Evolutionary conservation across 2,888 invertebrate genomes (phyloP), one percentile per base, ranked within the genome.

Genomic region (Hypsopygia costalis): DNA sequence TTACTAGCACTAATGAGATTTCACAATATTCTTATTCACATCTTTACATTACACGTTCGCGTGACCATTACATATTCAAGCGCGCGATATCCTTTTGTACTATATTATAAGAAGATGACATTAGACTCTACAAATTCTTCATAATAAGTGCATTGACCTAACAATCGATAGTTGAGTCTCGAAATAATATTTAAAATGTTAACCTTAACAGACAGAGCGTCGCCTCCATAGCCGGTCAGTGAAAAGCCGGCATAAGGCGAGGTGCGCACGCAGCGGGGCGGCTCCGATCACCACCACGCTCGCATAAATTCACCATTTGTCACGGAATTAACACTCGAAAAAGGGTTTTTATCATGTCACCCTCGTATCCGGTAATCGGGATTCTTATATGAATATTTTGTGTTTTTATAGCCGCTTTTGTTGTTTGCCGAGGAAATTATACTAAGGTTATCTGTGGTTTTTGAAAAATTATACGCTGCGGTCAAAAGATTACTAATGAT

Each of bases 291-390:
- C 76, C 76, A 70, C 32, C 75, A 66, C 56, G 16, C 3, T 67
- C 77, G 86, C 80, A 88, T 88, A 86, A 86, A 87, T 87, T 83
- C 72, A 56, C 74, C 81, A 88, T 88, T 88, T 86, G 86, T 87
- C 86, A 87, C 85, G 87, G 86, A 71, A 85, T 87, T 87, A 87
- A 85, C 85, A 83, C 85, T 81, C 75, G 61, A 81, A 83, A 79
- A 82, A 71, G 81, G 86, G 79, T 79, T 86, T 82, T 83, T 85
- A 81, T 85, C 81, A 75, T 82, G 81, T 85, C 83, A 69, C 79
- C 78, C 77, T 68, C 67, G 78, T 79, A 81, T 86, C 85, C 86
- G 83, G 86, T 77, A 77, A 83, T 74, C 80, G 72, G 61, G 60
- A 61, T 61, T 67, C 65, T 8, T 25, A 59, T 69, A 67, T 58